These are phyloP conservation scores for Adrianichthys oophorus DNA, from an alignment of 2,797 vertebrate genomes.

Conservation along the genomic window DNA sequence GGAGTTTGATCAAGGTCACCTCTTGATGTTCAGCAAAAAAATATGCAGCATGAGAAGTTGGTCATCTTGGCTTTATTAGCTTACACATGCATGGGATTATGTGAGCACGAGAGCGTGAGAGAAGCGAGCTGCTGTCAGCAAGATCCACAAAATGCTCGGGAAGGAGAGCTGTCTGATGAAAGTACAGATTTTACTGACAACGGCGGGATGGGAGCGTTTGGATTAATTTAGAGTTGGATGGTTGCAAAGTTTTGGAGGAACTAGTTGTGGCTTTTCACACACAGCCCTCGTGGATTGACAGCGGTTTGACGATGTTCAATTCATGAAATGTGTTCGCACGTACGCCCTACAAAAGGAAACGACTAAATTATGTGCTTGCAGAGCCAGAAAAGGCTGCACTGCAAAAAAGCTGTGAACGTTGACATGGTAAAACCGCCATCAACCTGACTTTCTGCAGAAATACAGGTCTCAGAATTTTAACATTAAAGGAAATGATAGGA, in stretches of 20 bases:
- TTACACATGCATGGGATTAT: conserved; percentile 2
- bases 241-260: background rate
- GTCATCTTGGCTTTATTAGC: conserved; percentile 4
- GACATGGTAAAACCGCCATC: no score
- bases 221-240: no score
- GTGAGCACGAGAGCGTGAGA: background rate
- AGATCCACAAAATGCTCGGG: no score
- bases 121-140: background rate
- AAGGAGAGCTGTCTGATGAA: no score
- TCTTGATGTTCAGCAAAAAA: conserved; percentile 4
- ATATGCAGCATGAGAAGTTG: conserved; percentile 9
- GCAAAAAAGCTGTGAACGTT: no score
- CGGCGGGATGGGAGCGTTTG: no score
- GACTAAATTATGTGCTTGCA: background rate
- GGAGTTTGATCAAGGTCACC: background rate
- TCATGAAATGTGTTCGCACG: no score
- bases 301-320: background rate
- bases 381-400: no score
- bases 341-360: background rate
- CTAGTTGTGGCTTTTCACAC: background rate
- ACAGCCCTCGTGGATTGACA: background rate
- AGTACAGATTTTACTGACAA: no score
- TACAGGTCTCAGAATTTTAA: no score
- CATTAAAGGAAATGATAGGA: no score
- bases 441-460: no score